These are phyloP conservation scores for Craseonycteris thonglongyai DNA, from an alignment of 2,113 vertebrate species.

Conservation along the genomic window DNA sequence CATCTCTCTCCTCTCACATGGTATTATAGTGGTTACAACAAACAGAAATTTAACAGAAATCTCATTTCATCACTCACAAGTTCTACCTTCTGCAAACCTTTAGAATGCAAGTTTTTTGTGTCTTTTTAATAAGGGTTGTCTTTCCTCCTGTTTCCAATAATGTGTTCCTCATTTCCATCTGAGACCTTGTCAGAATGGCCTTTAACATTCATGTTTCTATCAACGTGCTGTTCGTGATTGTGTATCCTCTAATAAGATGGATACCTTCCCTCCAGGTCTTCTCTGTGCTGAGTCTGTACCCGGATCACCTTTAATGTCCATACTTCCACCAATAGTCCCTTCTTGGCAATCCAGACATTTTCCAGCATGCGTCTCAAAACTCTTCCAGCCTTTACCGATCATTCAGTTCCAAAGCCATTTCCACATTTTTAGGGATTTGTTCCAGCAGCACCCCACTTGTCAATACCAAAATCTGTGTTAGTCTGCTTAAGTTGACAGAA, in stretches of 20 bases:
- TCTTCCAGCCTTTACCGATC: background rate
- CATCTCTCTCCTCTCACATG: background rate
- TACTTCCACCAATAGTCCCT: background rate
- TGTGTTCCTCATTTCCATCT: background rate
- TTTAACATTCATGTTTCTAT: background rate
- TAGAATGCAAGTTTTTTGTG: background rate
- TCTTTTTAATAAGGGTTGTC: background rate
- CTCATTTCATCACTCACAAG: background rate
- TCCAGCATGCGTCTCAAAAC: background rate
- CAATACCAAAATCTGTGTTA: background rate
- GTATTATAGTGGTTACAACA: background rate
- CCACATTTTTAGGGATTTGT: background rate
- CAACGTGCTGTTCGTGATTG: background rate
- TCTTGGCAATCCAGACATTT: background rate
- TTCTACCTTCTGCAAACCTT: background rate
- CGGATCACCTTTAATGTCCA: background rate
- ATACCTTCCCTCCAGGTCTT: background rate
- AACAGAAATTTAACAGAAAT: too few relatives aligned
- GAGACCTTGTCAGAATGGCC: background rate
- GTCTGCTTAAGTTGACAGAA: background rate
- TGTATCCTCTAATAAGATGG: background rate
- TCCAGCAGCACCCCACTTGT: background rate
- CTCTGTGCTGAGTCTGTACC: background rate
- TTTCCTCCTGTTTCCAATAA: background rate
- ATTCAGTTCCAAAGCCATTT: background rate